Base-by-base conservation (phyloP, 2,888 invertebrate genomes). In the Drosophila melanocephala region DNA sequence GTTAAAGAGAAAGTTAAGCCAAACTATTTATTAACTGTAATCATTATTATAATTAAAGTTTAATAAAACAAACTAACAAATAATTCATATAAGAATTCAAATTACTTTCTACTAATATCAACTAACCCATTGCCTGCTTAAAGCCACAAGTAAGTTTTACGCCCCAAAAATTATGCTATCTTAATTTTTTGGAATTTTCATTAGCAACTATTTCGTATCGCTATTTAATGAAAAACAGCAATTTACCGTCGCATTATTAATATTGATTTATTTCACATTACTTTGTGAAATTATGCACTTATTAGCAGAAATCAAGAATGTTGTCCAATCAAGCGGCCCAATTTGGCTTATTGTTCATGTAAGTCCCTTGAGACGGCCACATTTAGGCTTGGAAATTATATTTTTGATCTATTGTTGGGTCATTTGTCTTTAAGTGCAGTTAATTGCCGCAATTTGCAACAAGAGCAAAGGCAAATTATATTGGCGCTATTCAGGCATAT, bases 391-490 rank as follows among this genome's bases (percentile, higher is more conserved):
- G 35, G 33, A 55, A 22, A 33, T 12, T 22, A 32, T 16, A 53
- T 52, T 62, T 78, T 65, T 42, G 26, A 62, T 47, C 55, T 59
- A 65, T 78, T 71, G 78, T 72, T 64, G 63, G 7, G 9, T 62
- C 47, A 26, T 74, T 78, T 84, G 79, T 91, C 88, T 78, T 85
- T 84, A 88, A 74, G 81, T 86, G 83, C 85, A 90, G 86, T 84
- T 91, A 91, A 91, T 91, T 91, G 89, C 58, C 67, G 61, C 81
- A 83, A 89, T 89, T 88, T 89, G 74, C 67, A 72, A 74, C 58
- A 56, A 76, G 53, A 71, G n/a, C 55, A 35, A 70, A 74, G 62
- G 47, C 75, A 66, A 84, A 81, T 88, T 84, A 81, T 67, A 63
- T 77, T 71, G 58, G 77, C 77, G 51, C 65, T 72, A 83, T 83